Evolutionary conservation across 1,140 invertebrate genomes (phyloP), one percentile per base, ranked within the genome.

Genomic region (Microplitis mediator): DNA sequence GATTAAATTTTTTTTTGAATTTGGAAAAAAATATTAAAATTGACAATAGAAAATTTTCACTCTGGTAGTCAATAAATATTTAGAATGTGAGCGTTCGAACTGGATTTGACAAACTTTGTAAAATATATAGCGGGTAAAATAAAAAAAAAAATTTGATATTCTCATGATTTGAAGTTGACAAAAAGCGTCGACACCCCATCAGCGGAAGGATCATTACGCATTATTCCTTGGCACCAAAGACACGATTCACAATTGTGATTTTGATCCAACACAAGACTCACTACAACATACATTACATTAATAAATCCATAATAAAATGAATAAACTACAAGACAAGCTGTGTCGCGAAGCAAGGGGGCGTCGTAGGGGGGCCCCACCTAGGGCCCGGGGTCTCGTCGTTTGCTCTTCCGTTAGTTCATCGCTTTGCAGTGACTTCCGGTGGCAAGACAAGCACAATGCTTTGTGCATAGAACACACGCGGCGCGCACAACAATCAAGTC

Each of bases 341-440:
- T 16, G 14, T 58, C 56, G 56, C 51, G 51, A 54, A 13, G 56
- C 8, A 23, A 23, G 56, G 56, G 56, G 14, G 56, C 23, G n/a
- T 58, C 56, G 14, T 23, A 23, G 16, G 31, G 23, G 34, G 50
- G 63, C 3, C n/a, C 58, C 51, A 58, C 36, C 51, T 50, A 32
- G 14, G 65, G 66, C 34, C 36, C 36, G 50, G 58, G 50, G 61
- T 54, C 65, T 52, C 54, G 39, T 64, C 36, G 52, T 68, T 45
- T 72, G 78, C 80, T 86, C 85, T 84, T 85, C 82, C 85, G 82
- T 81, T 82, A 82, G 83, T 83, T 84, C 78, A 83, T 86, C 85
- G 85, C 86, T 84, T 87, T 87, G 85, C 85, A 79, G 81, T 84
- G 83, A 84, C 83, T 84, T 84, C 83, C 83, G 85, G 85, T 87